Conservation (phyloP, 2,888 invertebrate genomes). For the Bibio marci region DNA sequence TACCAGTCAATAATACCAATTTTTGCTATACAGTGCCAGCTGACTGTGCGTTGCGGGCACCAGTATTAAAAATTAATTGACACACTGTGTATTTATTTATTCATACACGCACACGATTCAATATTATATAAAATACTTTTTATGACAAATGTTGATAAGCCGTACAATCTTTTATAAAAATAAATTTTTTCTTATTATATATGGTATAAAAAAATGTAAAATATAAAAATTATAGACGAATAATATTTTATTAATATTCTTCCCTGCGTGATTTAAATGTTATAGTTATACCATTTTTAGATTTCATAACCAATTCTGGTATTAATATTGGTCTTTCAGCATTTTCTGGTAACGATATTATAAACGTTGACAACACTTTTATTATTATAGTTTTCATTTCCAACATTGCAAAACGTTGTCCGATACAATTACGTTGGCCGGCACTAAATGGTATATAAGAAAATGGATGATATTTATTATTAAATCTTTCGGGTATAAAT, state of each 20-base stretch:
- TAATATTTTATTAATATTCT: background rate
- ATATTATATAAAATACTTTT: no score
- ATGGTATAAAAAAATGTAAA: no score
- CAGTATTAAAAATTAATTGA: no score
- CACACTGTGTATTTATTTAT: no score
- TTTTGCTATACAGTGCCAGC: no score
- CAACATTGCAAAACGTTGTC: conserved; percentile 26
- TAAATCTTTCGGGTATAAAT: conserved; percentile 27
- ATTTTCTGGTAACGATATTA: conserved; percentile 18
- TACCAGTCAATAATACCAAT: no score
- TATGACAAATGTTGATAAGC: no score
- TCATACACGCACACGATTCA: no score
- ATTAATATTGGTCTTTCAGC: conserved; percentile 18
- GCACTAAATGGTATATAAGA: conserved; percentile 28
- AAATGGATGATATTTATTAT: conserved; percentile 22
- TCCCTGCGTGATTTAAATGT: background rate
- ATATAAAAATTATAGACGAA: background rate
- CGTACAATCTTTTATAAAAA: no score
- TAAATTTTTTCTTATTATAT: no score
- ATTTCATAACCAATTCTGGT: conserved; percentile 23
- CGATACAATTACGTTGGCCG: conserved; percentile 27
- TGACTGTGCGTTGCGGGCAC: no score
- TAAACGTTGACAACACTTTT: conserved; percentile 18
- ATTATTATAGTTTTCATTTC: conserved; percentile 25
- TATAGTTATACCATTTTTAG: conserved; percentile 17